phyloP scores from a whole-genome alignment of 2,113 vertebrate species.

The Pungitius pungitius region DNA sequence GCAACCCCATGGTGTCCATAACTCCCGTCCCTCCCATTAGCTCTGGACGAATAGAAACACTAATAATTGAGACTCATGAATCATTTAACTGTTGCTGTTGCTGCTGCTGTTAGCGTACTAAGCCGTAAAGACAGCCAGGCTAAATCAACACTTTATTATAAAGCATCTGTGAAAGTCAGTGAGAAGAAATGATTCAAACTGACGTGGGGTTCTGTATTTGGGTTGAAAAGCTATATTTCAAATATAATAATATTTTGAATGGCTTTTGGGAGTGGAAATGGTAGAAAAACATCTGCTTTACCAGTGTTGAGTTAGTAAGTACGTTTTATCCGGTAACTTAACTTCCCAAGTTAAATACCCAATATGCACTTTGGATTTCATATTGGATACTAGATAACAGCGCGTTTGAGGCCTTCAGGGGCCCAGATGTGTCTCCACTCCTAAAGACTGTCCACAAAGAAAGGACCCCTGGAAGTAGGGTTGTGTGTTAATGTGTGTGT shows the following conservation, averaged over 20 bases:
- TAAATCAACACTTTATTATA: neutral
- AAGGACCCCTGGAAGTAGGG: constrained; percentile 51
- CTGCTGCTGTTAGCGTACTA: too few relatives aligned
- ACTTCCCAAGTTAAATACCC: too few relatives aligned
- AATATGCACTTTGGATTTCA: neutral
- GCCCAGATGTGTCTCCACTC: constrained; percentile 13
- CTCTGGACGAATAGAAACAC: too few relatives aligned
- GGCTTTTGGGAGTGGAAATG: neutral
- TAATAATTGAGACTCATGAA: too few relatives aligned
- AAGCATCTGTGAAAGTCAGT: neutral
- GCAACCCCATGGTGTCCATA: too few relatives aligned
- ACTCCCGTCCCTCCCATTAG: too few relatives aligned
- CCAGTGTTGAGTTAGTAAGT: neutral
- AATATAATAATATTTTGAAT: neutral
- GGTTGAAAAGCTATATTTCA: neutral
- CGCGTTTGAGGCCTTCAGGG: constrained; percentile 17
- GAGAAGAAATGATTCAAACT: too few relatives aligned
- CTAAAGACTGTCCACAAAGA: constrained; percentile 49
- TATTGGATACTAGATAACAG: neutral
- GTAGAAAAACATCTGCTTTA: neutral
- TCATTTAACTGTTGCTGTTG: too few relatives aligned
- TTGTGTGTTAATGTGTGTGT: constrained; percentile 44
- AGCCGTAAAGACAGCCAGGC: too few relatives aligned
- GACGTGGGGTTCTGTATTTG: neutral
- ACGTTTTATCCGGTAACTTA: neutral